Conservation (phyloP, 2,797 vertebrate species). For the Lutjanus argentimaculatus region DNA sequence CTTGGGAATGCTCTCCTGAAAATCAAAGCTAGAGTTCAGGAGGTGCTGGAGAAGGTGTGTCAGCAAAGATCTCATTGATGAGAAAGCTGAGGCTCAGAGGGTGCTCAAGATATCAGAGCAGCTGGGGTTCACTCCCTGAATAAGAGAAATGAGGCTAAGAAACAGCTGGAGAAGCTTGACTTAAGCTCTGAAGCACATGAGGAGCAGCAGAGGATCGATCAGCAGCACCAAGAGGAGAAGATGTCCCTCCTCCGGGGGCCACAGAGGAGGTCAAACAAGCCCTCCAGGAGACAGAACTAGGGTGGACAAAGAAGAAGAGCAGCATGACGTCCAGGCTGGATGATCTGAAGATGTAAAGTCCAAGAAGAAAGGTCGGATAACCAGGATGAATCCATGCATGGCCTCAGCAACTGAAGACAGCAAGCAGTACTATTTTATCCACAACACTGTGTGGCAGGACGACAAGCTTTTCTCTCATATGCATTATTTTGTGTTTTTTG, state of each 20-base stretch:
- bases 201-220: constrained; percentile 45
- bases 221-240: constrained; percentile 25
- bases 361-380: constrained; percentile 21
- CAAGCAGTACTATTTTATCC: neutral
- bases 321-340: constrained; percentile 11
- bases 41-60: constrained; percentile 34
- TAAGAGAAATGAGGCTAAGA: constrained; percentile 30
- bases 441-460: neutral
- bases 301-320: constrained; percentile 19
- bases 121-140: constrained; percentile 18
- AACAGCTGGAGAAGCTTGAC: constrained; percentile 42
- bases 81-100: constrained; percentile 32
- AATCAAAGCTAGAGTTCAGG: constrained; percentile 30
- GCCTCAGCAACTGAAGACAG: constrained; percentile 6
- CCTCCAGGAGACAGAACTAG: constrained; percentile 9
- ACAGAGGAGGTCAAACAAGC: constrained; percentile 34
- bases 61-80: constrained; percentile 37
- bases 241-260: constrained; percentile 13
- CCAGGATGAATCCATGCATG: constrained; percentile 13
- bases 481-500: no score
- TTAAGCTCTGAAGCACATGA: constrained; percentile 25
- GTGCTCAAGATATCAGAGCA: constrained; percentile 23
- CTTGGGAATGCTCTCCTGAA: constrained; percentile 12
- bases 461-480: constrained; percentile 20
- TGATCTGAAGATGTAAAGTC: constrained; percentile 30